phyloP scores from a whole-genome alignment of 2,888 invertebrate genomes.

The Leptogaster cylindrica region DNA sequence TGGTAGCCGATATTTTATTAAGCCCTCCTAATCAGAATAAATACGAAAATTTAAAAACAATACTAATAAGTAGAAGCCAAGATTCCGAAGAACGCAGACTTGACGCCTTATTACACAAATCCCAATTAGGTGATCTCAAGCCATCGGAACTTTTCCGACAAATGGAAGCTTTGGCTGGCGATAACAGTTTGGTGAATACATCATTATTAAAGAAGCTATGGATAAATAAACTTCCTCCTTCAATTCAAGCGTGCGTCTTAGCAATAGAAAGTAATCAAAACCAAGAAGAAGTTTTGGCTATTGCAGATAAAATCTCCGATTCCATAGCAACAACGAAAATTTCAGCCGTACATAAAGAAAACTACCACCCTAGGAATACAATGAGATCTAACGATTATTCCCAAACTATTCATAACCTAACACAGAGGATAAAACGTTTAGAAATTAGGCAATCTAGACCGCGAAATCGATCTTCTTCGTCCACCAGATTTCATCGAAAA shows the following conservation, averaged over 20 bases:
- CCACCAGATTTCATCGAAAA: not conserved
- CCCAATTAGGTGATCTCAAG: not conserved
- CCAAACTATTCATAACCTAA: not conserved
- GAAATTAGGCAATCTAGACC: not conserved
- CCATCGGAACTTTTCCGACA: not conserved
- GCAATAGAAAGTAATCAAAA: not conserved
- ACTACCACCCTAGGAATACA: not conserved
- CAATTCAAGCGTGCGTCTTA: not conserved
- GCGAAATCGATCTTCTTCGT: not conserved
- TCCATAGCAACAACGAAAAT: not conserved
- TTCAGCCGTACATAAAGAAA: not conserved
- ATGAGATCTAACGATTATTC: not conserved
- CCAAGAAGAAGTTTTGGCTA: conserved; percentile 2
- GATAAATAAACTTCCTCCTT: conserved; percentile 2
- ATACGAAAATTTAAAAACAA: conserved; percentile 19
- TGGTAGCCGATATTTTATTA: conserved; percentile 14
- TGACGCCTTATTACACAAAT: not conserved
- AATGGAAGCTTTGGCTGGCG: conserved; percentile 2
- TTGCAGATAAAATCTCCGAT: conserved; percentile 29
- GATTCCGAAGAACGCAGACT: conserved; percentile 24
- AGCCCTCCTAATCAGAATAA: not conserved
- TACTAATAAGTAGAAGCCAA: not conserved
- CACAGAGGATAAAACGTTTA: not conserved
- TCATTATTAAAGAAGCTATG: not conserved
- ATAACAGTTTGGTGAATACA: conserved; percentile 5